Conservation (phyloP, 2,888 invertebrate genomes). For the Pyrrhia umbra region DNA sequence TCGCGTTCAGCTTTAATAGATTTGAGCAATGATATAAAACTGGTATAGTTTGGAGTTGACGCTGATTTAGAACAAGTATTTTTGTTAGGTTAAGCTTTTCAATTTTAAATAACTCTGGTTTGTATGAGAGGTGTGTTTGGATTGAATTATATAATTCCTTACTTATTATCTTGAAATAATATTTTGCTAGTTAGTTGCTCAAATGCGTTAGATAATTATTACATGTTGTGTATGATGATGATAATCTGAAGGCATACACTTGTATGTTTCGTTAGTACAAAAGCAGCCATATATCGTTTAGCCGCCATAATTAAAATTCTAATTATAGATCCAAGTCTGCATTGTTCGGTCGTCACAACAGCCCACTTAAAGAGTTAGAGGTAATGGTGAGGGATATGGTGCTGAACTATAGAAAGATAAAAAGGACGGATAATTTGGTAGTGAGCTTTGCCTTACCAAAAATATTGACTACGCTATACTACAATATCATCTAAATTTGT, state of each 20-base stretch:
- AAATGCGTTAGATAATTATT: conserved; percentile 35
- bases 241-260: conserved; percentile 2
- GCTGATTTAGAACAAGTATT: conserved; percentile 27
- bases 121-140: conserved; percentile 30
- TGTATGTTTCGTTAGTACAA: conserved; percentile 52
- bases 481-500: conserved; percentile 28
- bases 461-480: conserved; percentile 22
- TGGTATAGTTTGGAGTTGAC: conserved; percentile 27
- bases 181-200: conserved; percentile 45
- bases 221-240: conserved; percentile 16
- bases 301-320: conserved; percentile 18
- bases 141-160: conserved; percentile 41
- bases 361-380: conserved; percentile 33
- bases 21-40: conserved; percentile 45
- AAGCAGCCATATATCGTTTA: conserved; percentile 48
- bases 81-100: conserved; percentile 48
- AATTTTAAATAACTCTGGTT: conserved; percentile 25
- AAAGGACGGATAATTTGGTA: conserved; percentile 38
- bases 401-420: conserved; percentile 59
- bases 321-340: conserved; percentile 54
- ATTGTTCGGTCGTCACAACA: conserved; percentile 53
- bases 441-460: conserved; percentile 57
- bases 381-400: conserved; percentile 60
- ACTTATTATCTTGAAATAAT: conserved; percentile 23
- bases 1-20: conserved; percentile 38